A percentile compares a stretch with the other conserved stretches of the same genome.
phyloP scores from a whole-genome alignment of 2,797 vertebrate genomes.

The Cynodonichthys magdalenae region DNA sequence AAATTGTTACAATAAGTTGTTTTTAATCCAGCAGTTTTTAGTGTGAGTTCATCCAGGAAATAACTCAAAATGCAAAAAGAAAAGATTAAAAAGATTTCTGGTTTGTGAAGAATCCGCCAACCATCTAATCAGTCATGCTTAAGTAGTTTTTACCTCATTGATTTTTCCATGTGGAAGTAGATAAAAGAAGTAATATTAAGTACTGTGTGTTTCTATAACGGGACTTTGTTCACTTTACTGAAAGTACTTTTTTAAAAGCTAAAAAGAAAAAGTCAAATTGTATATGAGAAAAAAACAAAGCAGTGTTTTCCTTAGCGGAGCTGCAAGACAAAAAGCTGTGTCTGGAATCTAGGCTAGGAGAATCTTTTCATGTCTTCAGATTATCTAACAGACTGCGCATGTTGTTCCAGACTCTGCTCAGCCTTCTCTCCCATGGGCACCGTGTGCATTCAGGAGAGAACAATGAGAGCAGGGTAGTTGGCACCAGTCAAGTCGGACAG shows the following conservation, averaged over 20 bases:
- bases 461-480: slow-evolving; percentile 59
- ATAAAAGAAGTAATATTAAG: not conserved
- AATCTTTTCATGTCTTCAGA: slow-evolving; percentile 66
- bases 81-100: not conserved
- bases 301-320: slow-evolving; percentile 39
- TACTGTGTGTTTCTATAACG: not conserved
- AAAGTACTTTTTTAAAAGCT: slow-evolving; percentile 11
- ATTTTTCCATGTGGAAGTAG: not conserved
- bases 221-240: not conserved
- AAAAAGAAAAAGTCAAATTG: slow-evolving; percentile 8
- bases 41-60: slow-evolving; percentile 21
- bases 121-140: not conserved
- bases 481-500: slow-evolving; percentile 54
- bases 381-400: slow-evolving; percentile 66
- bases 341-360: slow-evolving; percentile 64
- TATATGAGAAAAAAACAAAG: slow-evolving; percentile 26
- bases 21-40: too few species aligned
- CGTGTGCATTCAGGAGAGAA: slow-evolving; percentile 69
- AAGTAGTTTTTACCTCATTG: not conserved
- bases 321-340: slow-evolving; percentile 46
- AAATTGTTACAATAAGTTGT: too few species aligned
- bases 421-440: slow-evolving; percentile 57
- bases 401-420: slow-evolving; percentile 56
- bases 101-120: not conserved
- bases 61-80: slow-evolving; percentile 4